Base-by-base conservation (phyloP, 92 coral and sea anemone genomes). In the Pocillopora meandrina region DNA sequence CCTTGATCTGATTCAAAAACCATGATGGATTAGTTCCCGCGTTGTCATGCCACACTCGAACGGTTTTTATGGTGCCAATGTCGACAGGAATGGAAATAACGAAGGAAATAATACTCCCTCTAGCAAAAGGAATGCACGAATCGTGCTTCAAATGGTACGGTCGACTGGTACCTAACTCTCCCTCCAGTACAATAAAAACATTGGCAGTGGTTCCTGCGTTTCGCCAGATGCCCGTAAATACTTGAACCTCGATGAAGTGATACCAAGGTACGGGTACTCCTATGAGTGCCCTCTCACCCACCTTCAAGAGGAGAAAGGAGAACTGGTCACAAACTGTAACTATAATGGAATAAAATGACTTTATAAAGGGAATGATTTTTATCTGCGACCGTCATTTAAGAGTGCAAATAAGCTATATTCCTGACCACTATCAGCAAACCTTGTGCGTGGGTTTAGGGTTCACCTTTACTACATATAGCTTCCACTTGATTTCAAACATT, bases 11-110 rank as follows among this genome's bases (percentile, higher is more conserved):
- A 19, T 88, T 85, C 65, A 93, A 75, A n/a, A 87, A 87, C 93
- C 93, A 90, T 21, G 90, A 83, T 16, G 93, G 93, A 56, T 31
- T 75, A 49, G 56, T 82, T 42, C 93, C 93, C 1, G 86, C 61
- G 86, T 87, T 87, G 59, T 90, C 93, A 73, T 90, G 93, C 93
- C 93, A 90, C 8, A 90, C 72, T 10, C 91, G 91, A 52, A 91
- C 87, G n/a, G 78, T 80, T 36, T 74, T 83, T 2, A 91, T 47
- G 61, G 71, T 68, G 16, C 94, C 91, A 72, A 91, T 59, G 74
- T 71, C 58, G 12, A 76, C 49, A 1, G 72, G 84, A 35, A 75
- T 72, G 55, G 94, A 91, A 21, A 88, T 11, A 18, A 85, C 61
- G 57, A 91, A 91, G 17, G 86, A 36, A 64, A 88, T 87, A 10